Evolutionary conservation across 2,888 invertebrate species (phyloP).

Genomic region (Gymnocheta viridis): DNA sequence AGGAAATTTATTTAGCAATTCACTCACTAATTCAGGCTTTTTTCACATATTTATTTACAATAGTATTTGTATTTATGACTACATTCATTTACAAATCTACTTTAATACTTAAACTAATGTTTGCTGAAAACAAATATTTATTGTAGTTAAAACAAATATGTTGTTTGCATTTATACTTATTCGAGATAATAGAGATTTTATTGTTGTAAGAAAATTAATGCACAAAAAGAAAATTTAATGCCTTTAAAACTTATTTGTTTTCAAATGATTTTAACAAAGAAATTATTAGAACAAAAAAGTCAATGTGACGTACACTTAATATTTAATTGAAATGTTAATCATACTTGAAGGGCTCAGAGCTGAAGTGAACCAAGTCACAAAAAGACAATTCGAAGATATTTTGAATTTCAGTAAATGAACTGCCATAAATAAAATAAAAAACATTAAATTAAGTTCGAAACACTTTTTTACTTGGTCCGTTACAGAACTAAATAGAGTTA

Average conservation of each 20-base stretch:
- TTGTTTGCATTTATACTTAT: conserved; percentile 18
- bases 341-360: neutral
- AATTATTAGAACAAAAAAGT: neutral
- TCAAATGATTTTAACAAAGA: neutral
- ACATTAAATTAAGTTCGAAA: too few relatives aligned
- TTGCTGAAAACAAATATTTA: conserved; percentile 44
- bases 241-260: neutral
- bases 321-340: neutral
- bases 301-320: neutral
- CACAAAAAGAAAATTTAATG: neutral
- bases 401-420: too few relatives aligned
- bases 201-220: neutral
- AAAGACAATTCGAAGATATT: too few relatives aligned
- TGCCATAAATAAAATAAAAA: too few relatives aligned
- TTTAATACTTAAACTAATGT: conserved; percentile 19
- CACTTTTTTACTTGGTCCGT: too few relatives aligned
- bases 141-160: conserved; percentile 16
- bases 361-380: neutral
- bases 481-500: too few relatives aligned
- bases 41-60: neutral
- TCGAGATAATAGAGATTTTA: conserved; percentile 10
- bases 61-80: neutral
- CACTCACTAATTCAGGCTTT: conserved; percentile 7
- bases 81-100: conserved; percentile 2
- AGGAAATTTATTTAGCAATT: conserved; percentile 6